phyloP scores from a whole-genome alignment of 2,888 invertebrate genomes.

The Cheiracanthium punctorium region DNA sequence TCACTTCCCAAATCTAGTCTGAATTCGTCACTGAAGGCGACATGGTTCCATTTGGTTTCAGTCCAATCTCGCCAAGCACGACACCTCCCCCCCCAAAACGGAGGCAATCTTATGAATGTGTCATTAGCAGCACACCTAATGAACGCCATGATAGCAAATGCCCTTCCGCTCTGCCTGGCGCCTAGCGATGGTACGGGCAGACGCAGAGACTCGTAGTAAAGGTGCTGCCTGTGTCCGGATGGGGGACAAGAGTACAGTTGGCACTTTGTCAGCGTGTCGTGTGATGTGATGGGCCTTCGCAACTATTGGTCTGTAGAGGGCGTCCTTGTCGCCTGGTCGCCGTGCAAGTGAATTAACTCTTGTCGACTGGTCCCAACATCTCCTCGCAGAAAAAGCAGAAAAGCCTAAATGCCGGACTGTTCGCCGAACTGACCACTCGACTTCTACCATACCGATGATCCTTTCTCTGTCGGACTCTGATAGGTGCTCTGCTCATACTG shows the following conservation, averaged over 20 bases:
- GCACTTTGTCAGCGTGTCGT: background rate
- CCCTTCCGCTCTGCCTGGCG: background rate
- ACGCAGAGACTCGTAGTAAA: background rate
- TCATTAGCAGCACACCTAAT: slow-evolving; percentile 7
- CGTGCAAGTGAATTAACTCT: background rate
- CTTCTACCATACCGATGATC: background rate
- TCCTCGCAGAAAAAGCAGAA: too few species aligned
- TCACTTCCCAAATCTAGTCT: too few species aligned
- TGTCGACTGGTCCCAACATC: slow-evolving; percentile 2
- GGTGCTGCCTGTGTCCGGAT: background rate
- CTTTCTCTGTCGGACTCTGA: too few species aligned
- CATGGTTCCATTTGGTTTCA: too few species aligned
- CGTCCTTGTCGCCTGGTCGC: background rate
- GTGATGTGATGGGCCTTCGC: slow-evolving; percentile 7
- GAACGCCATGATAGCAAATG: slow-evolving; percentile 1
- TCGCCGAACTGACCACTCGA: background rate
- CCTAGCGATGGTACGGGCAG: background rate
- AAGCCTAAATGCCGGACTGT: background rate
- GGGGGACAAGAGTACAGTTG: background rate
- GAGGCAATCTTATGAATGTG: background rate
- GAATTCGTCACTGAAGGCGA: too few species aligned
- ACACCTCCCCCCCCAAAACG: slow-evolving; percentile 8
- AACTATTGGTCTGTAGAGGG: background rate
- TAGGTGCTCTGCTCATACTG: too few species aligned
- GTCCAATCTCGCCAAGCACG: background rate